A percentile compares a stretch with the other conserved stretches of the same genome.
These are phyloP conservation scores for Novumbra hubbsi DNA, from an alignment of 2,797 vertebrate species.

Conservation along the genomic window DNA sequence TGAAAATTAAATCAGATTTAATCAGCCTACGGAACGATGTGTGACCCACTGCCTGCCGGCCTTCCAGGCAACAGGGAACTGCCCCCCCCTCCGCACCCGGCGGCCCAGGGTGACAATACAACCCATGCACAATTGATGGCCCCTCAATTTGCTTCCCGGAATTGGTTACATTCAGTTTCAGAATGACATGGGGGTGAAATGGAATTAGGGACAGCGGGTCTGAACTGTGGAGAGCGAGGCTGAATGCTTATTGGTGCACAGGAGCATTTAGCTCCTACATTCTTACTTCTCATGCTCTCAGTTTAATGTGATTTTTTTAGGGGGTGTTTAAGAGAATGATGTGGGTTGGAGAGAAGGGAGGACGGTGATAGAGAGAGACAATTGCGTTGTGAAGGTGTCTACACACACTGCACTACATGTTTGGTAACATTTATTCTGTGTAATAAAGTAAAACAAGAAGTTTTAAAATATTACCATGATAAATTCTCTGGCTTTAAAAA, in stretches of 20 bases:
- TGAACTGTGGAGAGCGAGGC: slow-evolving; percentile 30
- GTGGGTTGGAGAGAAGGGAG: slow-evolving; percentile 20
- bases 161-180: slow-evolving; percentile 66
- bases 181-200: slow-evolving; percentile 51
- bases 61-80: slow-evolving; percentile 14
- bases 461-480: not conserved
- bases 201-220: slow-evolving; percentile 55
- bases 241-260: slow-evolving; percentile 15
- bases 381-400: not conserved
- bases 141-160: slow-evolving; percentile 64
- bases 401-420: too few species aligned
- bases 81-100: slow-evolving; percentile 27
- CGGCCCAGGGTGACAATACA: slow-evolving; percentile 50
- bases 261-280: slow-evolving; percentile 13
- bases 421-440: not conserved
- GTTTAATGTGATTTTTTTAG: slow-evolving; percentile 42
- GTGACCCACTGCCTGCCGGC: slow-evolving; percentile 56
- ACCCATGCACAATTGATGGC: slow-evolving; percentile 64
- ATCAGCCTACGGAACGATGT: slow-evolving; percentile 59
- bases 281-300: slow-evolving; percentile 33
- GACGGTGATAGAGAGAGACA: slow-evolving; percentile 6
- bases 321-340: slow-evolving; percentile 35
- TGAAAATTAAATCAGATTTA: slow-evolving; percentile 76
- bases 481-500: not conserved
- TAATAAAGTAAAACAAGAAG: not conserved